phyloP scores from a whole-genome alignment of 2,797 vertebrate species.

The Mionectes olivaceus region DNA sequence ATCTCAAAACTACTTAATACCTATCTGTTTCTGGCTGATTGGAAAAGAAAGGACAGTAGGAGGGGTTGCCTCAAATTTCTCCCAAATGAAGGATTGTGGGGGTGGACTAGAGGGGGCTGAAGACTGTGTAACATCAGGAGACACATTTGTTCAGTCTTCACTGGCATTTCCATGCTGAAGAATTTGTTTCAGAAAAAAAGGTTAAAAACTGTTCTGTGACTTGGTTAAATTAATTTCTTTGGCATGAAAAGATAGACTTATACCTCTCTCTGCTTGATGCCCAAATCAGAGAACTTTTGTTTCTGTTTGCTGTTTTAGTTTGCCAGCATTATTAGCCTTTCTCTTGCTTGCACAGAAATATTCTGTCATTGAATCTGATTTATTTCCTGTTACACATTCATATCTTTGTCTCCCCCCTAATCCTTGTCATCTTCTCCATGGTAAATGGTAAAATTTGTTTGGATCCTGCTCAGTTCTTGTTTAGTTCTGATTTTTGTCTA shows the following conservation, averaged over 20 bases:
- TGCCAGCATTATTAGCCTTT: conserved; percentile 9
- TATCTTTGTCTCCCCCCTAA: not conserved
- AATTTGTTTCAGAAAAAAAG: conserved; percentile 70
- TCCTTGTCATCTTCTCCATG: not conserved
- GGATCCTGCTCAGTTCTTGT: not conserved
- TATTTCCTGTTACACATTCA: not conserved
- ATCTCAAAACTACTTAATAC: conserved; percentile 21
- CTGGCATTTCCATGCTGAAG: conserved; percentile 67
- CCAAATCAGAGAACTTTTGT: conserved; percentile 49
- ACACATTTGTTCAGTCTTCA: conserved; percentile 68
- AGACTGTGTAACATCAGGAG: conserved; percentile 66
- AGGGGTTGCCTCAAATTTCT: conserved; percentile 36
- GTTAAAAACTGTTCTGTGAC: conserved; percentile 68
- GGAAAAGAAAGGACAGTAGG: conserved; percentile 46
- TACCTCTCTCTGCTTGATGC: conserved; percentile 32
- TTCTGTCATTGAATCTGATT: not conserved
- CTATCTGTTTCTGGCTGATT: not conserved
- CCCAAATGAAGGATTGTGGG: conserved; percentile 40
- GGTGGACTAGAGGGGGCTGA: conserved; percentile 56
- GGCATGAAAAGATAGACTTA: conserved; percentile 36
- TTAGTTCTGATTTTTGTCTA: not conserved
- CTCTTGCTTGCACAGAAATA: not conserved
- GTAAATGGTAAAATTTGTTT: not conserved
- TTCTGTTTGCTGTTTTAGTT: not conserved
- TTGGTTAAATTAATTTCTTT: conserved; percentile 68